A percentile compares a stretch with the other conserved stretches of the same genome.
Evolutionary conservation across 2,888 invertebrate genomes (phyloP).

Genomic region (Agrotis ipsilon): DNA sequence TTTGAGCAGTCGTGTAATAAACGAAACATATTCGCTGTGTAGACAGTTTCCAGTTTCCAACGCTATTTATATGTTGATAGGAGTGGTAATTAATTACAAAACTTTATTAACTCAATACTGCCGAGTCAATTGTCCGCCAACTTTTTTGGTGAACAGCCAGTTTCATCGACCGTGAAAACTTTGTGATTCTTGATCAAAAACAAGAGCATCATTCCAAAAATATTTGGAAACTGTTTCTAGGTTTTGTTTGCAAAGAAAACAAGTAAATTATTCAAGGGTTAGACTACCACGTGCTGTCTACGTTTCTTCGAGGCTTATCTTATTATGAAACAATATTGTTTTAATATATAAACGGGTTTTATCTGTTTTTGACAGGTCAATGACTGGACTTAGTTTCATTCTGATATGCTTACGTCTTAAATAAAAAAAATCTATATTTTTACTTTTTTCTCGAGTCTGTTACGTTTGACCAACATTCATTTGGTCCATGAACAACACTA

Average conservation of each 20-base stretch:
- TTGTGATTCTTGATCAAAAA: constrained; percentile 18
- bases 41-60: not conserved
- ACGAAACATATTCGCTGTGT: not conserved
- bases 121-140: constrained; percentile 1
- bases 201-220: not conserved
- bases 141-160: constrained; percentile 30
- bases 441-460: too few relatives aligned
- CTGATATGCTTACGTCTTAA: not conserved
- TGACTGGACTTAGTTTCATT: not conserved
- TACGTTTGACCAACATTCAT: too few relatives aligned
- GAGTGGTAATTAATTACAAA: constrained; percentile 25
- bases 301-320: not conserved
- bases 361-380: not conserved
- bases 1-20: too few relatives aligned
- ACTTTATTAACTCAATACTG: not conserved
- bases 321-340: constrained; percentile 2
- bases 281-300: constrained; percentile 10
- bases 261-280: not conserved
- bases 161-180: constrained; percentile 16
- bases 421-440: too few relatives aligned
- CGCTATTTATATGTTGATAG: not conserved
- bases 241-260: not conserved
- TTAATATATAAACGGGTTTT: constrained; percentile 14
- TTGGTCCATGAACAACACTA: too few relatives aligned
- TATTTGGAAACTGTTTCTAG: not conserved